Evolutionary conservation across 2,113 vertebrate species (phyloP), one percentile per base, ranked within the genome.

Genomic region (Callipepla squamata): DNA sequence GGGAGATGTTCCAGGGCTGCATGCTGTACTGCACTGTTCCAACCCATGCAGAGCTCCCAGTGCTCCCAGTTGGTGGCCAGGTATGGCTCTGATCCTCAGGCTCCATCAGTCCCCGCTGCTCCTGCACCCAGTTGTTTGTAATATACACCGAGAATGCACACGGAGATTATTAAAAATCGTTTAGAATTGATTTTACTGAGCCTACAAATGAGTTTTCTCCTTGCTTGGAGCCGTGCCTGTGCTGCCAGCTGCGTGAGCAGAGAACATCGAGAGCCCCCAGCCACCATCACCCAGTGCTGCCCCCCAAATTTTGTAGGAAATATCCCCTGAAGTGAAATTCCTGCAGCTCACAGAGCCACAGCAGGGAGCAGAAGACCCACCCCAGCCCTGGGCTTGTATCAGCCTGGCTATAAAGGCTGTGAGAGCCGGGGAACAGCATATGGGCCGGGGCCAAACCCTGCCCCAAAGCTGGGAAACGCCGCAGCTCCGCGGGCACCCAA

Each of bases 91-190:
- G 5, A 53, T 28, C 26, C 59, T 61, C 59, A 36, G 34, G 22
- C 34, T 62, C 34, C 34, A 17, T 11, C 59, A 62, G 34, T 5
- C 34, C 66, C 0, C 1, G 88, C 44, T 45, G 32, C 65, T 45
- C 11, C 34, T 34, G 42, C 4, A 0, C 47, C 42, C 20, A 3
- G 38, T 48, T 20, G 32, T 7, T n/a, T 4, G 3, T 2, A n/a
- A 15, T 53, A 67, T 62, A 67, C 38, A 62, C 0, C 0, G 0
- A 42, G 4, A 5, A 38, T 25, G 3, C 5, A 25, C 16, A 8
- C 9, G 23, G 58, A 20, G 48, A 42, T 18, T 4, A 63, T 65
- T 80, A 65, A 68, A 91, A 80, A 32, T 16, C 26, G 36, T 53
- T 94, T 32, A 26, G 2, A 0, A 42, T 73, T 68, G 59, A 80